Percentiles rank a stretch among this genome's conserved stretches.
phyloP scores from a whole-genome alignment of 2,888 invertebrate species.

The Troilus luridus region DNA sequence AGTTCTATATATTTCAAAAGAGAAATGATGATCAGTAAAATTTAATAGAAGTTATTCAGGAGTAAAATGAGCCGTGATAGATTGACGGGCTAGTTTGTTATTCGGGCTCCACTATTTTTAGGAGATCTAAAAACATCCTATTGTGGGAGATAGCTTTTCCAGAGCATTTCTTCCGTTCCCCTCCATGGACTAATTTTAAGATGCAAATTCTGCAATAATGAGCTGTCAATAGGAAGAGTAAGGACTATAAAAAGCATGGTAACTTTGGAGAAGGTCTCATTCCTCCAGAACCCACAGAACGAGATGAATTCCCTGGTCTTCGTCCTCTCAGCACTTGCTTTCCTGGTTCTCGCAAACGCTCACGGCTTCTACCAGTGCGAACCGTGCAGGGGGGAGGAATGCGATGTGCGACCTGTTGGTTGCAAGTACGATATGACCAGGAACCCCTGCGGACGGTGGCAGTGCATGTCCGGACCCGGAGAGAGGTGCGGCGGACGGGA shows the following conservation, averaged over 20 bases:
- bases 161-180: neutral
- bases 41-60: too few relatives aligned
- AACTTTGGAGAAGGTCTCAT: slow-evolving; percentile 6
- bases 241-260: neutral
- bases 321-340: neutral
- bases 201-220: neutral
- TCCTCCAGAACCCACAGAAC: neutral
- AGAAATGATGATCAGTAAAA: too few relatives aligned
- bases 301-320: neutral
- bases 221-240: neutral
- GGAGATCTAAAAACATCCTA: neutral
- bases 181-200: neutral
- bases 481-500: slow-evolving; percentile 57
- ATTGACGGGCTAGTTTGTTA: neutral
- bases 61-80: too few relatives aligned
- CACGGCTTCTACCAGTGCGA: slow-evolving; percentile 60
- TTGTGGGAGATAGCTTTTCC: neutral
- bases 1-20: too few relatives aligned
- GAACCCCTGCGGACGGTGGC: slow-evolving; percentile 53
- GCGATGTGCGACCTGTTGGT: slow-evolving; percentile 51
- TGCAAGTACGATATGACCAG: slow-evolving; percentile 51
- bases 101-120: neutral
- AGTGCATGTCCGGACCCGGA: slow-evolving; percentile 60
- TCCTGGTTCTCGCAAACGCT: neutral
- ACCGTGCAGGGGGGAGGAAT: slow-evolving; percentile 64